phyloP scores from a whole-genome alignment of 2,888 invertebrate species.

The Drosophila picticornis region DNA sequence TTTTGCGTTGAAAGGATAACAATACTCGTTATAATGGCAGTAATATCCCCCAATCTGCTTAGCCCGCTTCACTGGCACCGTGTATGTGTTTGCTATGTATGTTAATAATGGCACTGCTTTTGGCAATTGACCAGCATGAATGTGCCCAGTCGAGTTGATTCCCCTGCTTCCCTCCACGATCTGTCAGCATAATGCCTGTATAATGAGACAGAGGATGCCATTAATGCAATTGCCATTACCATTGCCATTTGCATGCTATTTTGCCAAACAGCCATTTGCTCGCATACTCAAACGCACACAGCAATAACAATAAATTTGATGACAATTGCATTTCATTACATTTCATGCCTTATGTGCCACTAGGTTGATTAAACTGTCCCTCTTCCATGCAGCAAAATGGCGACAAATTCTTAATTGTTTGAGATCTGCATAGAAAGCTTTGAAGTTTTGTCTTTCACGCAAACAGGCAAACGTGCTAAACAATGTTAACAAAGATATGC shows the following conservation, averaged over 20 bases:
- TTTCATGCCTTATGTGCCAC: constrained; percentile 72
- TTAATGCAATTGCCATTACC: constrained; percentile 70
- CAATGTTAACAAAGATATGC: not conserved
- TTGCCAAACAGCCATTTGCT: constrained; percentile 60
- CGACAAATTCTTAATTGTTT: constrained; percentile 40
- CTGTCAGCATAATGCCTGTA: constrained; percentile 54
- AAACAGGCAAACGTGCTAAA: not conserved
- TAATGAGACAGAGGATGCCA: constrained; percentile 69
- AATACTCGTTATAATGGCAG: constrained; percentile 65
- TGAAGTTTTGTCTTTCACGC: not conserved
- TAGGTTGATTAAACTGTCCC: constrained; percentile 66
- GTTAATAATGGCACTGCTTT: constrained; percentile 70
- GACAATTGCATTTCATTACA: constrained; percentile 73
- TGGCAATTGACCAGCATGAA: constrained; percentile 81
- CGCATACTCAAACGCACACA: constrained; percentile 48
- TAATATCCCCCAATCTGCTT: constrained; percentile 70
- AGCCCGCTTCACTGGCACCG: constrained; percentile 60
- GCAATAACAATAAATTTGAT: constrained; percentile 78
- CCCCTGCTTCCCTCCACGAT: not conserved
- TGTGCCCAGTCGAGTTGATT: constrained; percentile 51
- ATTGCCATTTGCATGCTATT: constrained; percentile 47
- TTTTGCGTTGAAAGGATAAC: constrained; percentile 79
- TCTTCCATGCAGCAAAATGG: constrained; percentile 48
- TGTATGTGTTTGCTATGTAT: constrained; percentile 20
- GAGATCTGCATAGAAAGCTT: constrained; percentile 2